Evolutionary conservation across 2,888 invertebrate genomes (phyloP).

Genomic region (Cantharis nigra): DNA sequence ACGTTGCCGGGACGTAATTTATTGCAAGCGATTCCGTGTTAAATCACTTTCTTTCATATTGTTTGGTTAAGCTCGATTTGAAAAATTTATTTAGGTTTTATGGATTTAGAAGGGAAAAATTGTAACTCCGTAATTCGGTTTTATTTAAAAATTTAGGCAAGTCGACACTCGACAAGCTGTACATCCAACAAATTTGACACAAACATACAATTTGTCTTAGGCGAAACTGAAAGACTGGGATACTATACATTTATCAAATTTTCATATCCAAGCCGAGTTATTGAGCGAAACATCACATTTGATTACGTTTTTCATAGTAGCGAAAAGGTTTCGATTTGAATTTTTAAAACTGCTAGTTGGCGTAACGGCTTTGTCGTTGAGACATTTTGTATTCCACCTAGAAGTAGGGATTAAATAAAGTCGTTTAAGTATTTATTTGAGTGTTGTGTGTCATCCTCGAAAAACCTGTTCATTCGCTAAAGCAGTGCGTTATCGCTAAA

Average conservation of each 20-base stretch:
- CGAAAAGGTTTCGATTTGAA: neutral
- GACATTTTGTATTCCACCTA: neutral
- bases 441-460: constrained; percentile 31
- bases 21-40: constrained; percentile 12
- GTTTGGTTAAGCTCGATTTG: constrained; percentile 18
- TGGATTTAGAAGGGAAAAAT: neutral
- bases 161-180: neutral
- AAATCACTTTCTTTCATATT: constrained; percentile 19
- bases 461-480: constrained; percentile 26
- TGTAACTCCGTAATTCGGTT: neutral
- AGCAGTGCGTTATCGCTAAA: constrained; percentile 32
- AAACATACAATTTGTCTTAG: neutral
- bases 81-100: constrained; percentile 2
- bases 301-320: neutral
- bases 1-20: constrained; percentile 6
- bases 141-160: neutral
- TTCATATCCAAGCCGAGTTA: neutral
- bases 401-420: constrained; percentile 9
- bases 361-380: neutral
- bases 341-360: neutral
- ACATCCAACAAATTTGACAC: neutral
- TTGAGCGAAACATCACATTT: neutral
- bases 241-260: neutral
- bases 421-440: constrained; percentile 33
- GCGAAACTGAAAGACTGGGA: neutral